Evolutionary conservation across 1,140 invertebrate genomes (phyloP).

Genomic region (Oscheius sp.): DNA sequence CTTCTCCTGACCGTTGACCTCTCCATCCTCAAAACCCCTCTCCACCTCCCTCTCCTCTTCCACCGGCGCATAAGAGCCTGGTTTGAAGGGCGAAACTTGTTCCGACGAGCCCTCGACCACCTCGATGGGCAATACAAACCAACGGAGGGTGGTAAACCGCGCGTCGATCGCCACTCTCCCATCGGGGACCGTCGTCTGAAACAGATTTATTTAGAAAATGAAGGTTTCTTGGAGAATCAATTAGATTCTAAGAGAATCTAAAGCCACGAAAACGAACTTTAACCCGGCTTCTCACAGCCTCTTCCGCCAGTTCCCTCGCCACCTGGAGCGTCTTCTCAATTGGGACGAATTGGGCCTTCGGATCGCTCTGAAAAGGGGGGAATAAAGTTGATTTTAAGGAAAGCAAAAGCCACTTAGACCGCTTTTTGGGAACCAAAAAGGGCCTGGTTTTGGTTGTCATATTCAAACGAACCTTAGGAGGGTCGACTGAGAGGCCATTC

Average conservation of each 20-base stretch:
- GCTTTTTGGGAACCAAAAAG: too few species aligned
- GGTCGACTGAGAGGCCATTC: conserved; percentile 69
- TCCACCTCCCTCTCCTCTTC: too few species aligned
- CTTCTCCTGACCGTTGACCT: neutral
- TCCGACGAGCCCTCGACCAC: conserved; percentile 47
- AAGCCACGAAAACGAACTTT: too few species aligned
- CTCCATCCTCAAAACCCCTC: conserved; percentile 4
- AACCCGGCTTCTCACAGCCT: neutral
- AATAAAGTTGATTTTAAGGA: too few species aligned
- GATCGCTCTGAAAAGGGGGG: neutral
- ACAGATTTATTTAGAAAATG: too few species aligned
- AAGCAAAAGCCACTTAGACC: too few species aligned
- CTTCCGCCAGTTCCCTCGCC: neutral
- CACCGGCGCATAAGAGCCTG: too few species aligned
- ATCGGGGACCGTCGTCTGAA: conserved; percentile 71
- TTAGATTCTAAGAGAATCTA: too few species aligned
- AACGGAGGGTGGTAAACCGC: conserved; percentile 71
- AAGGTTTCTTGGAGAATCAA: too few species aligned
- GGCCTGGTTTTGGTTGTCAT: conserved; percentile 14
- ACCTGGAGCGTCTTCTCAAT: neutral
- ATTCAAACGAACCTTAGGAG: conserved; percentile 11
- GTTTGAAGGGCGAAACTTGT: neutral
- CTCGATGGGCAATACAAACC: conserved; percentile 76
- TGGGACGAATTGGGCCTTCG: neutral
- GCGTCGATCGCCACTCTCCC: conserved; percentile 72